Conservation (phyloP, 2,797 vertebrate genomes). For the Microctenopoma stevenorrisi region DNA sequence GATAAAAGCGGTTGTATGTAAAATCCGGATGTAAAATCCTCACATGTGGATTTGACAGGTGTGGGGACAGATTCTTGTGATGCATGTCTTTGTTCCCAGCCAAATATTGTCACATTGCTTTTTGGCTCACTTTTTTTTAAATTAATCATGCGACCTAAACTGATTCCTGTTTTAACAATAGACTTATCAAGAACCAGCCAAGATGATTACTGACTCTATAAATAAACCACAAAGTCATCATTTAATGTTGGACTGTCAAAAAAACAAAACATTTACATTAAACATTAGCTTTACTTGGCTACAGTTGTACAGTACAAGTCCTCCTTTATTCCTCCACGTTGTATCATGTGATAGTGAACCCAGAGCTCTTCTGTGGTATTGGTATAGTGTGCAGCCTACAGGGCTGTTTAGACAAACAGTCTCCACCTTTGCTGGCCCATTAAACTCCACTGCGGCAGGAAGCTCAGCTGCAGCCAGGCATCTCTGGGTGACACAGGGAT, state of each 20-base stretch:
- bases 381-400: constrained; percentile 25
- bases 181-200: constrained; percentile 23
- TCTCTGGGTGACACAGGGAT: constrained; percentile 42
- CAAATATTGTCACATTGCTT: constrained; percentile 26
- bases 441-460: constrained; percentile 61
- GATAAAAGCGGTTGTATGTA: constrained; percentile 23
- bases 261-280: constrained; percentile 28
- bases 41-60: constrained; percentile 47
- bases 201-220: constrained; percentile 25
- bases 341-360: constrained; percentile 4
- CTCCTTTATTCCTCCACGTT: background rate
- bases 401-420: constrained; percentile 44
- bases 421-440: constrained; percentile 39
- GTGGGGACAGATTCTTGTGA: constrained; percentile 51
- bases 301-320: constrained; percentile 4
- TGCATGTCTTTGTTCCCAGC: constrained; percentile 21
- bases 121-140: constrained; percentile 27
- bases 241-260: constrained; percentile 17
- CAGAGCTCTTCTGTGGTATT: constrained; percentile 14
- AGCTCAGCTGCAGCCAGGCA: constrained; percentile 38
- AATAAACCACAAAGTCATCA: constrained; percentile 30
- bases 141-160: constrained; percentile 44
- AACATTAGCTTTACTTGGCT: constrained; percentile 1
- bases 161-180: constrained; percentile 35
- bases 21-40: constrained; percentile 26